Conservation (phyloP, 92 coral and sea anemone species). For the Isaurus tuberculatus region DNA sequence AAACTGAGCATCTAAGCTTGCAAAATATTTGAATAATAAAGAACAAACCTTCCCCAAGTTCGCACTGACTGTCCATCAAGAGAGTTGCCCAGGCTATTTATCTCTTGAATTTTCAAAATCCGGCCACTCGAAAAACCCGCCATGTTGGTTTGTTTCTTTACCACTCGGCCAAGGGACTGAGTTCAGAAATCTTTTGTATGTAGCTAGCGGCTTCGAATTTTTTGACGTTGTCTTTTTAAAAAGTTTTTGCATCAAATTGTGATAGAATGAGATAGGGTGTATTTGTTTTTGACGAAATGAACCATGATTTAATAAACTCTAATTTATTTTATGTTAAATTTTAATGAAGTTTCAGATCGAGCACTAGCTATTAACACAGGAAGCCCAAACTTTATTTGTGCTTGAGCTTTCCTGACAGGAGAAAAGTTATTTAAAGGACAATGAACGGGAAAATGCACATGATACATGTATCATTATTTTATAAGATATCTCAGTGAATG, state of each 20-base stretch:
- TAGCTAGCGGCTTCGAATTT: neutral
- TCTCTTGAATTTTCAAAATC: slow-evolving; percentile 75
- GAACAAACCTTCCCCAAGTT: slow-evolving; percentile 89
- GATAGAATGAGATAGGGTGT: too few relatives aligned
- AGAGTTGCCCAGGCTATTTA: slow-evolving; percentile 48
- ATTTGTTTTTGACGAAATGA: neutral
- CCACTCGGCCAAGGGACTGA: slow-evolving; percentile 12
- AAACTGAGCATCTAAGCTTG: neutral
- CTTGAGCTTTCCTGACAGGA: too few relatives aligned
- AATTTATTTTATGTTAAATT: too few relatives aligned
- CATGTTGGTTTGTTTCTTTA: slow-evolving; percentile 48
- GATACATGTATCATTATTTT: too few relatives aligned
- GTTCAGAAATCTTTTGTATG: neutral
- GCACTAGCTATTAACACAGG: too few relatives aligned
- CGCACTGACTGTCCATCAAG: slow-evolving; percentile 80
- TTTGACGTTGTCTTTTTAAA: neutral
- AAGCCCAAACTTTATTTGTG: too few relatives aligned
- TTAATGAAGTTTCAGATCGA: too few relatives aligned
- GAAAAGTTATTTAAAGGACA: too few relatives aligned
- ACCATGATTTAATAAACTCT: neutral
- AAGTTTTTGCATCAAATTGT: neutral
- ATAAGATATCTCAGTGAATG: too few relatives aligned
- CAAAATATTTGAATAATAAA: neutral
- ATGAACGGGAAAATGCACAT: too few relatives aligned
- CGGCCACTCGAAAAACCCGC: slow-evolving; percentile 94